These are phyloP conservation scores for Carcina quercana DNA, from an alignment of 2,888 invertebrate species.

Conservation along the genomic window DNA sequence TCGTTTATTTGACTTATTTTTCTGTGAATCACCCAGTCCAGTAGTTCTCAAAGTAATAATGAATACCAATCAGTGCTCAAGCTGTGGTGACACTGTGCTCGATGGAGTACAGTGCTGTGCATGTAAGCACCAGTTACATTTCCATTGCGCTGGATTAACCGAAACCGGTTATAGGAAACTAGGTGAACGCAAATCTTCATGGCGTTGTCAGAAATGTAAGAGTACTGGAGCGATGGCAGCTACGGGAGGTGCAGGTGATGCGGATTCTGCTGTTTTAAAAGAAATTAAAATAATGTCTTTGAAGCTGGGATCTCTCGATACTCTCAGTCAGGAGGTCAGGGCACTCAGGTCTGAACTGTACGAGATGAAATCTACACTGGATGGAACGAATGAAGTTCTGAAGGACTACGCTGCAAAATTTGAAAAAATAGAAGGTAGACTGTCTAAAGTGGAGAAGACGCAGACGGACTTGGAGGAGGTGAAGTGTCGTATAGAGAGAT, in stretches of 20 bases:
- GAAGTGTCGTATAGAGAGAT: background rate
- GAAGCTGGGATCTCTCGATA: background rate
- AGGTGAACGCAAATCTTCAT: background rate
- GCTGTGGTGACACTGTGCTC: too few relatives aligned
- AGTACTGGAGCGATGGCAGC: background rate
- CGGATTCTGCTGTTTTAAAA: background rate
- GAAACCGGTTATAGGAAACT: background rate
- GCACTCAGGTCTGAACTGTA: background rate
- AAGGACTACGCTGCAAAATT: background rate
- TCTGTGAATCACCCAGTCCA: too few relatives aligned
- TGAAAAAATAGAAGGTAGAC: background rate
- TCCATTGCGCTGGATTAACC: background rate
- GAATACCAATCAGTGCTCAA: too few relatives aligned
- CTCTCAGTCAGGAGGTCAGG: constrained; percentile 1
- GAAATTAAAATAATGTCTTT: background rate
- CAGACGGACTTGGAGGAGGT: background rate
- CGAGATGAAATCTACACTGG: background rate
- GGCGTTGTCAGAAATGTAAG: background rate
- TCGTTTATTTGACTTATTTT: too few relatives aligned
- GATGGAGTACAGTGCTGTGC: too few relatives aligned
- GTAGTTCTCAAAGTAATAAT: too few relatives aligned
- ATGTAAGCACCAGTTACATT: background rate
- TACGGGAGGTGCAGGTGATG: background rate
- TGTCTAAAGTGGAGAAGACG: background rate
- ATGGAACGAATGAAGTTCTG: background rate